Conservation (phyloP, 2,113 vertebrate species). For the Zosterops borbonicus region DNA sequence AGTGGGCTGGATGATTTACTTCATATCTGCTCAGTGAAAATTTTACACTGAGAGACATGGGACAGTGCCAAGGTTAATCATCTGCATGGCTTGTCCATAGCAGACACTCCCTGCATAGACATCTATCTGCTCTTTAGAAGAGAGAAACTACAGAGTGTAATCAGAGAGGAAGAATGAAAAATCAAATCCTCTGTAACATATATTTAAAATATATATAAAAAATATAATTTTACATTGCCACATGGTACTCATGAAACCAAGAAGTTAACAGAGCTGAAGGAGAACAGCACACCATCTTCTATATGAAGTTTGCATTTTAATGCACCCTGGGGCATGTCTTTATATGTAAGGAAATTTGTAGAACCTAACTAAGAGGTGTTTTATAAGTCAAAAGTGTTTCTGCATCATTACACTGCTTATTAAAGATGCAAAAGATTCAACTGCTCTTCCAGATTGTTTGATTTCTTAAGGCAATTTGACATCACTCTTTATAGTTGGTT, state of each 20-base stretch:
- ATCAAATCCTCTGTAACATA: background rate
- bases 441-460: background rate
- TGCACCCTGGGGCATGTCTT: background rate
- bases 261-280: background rate
- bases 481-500: background rate
- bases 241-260: background rate
- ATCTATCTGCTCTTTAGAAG: background rate
- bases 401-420: background rate
- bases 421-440: background rate
- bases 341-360: background rate
- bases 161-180: background rate
- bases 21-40: background rate
- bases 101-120: background rate
- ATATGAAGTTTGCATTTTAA: background rate
- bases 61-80: background rate
- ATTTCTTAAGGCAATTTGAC: background rate
- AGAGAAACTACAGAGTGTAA: background rate
- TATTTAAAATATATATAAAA: background rate
- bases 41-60: background rate
- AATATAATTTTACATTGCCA: background rate
- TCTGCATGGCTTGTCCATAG: background rate
- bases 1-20: background rate
- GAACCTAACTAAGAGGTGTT: background rate
- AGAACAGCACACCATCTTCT: background rate
- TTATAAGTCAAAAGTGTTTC: background rate